These are phyloP conservation scores for Nettapus auritus DNA, from an alignment of 2,113 vertebrate species.

Conservation along the genomic window DNA sequence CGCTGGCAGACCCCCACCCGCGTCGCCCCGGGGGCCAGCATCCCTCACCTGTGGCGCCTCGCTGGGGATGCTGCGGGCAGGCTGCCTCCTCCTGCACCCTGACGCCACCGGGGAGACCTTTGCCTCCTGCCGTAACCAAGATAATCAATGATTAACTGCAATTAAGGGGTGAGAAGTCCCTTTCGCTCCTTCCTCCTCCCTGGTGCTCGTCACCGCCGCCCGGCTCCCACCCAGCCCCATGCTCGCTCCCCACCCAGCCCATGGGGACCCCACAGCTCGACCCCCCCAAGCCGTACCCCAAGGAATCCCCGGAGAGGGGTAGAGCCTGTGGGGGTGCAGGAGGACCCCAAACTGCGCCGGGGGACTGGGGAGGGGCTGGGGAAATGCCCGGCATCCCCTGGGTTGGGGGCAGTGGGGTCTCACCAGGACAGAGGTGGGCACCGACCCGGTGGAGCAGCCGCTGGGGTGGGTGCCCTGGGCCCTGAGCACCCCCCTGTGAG, in stretches of 20 bases:
- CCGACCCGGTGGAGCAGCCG: background rate
- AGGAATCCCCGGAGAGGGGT: background rate
- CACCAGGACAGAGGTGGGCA: background rate
- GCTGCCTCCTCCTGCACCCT: background rate
- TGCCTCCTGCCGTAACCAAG: conserved; percentile 26
- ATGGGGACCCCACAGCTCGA: background rate
- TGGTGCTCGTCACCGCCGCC: background rate
- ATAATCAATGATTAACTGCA: conserved; percentile 65
- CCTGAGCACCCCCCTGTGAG: background rate
- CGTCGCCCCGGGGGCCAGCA: rapidly evolving
- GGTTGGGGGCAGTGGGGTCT: background rate
- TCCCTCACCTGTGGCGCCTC: conserved; percentile 36
- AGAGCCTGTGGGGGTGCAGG: background rate
- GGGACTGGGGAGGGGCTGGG: background rate
- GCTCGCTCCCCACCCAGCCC: rapidly evolving
- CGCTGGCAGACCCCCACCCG: background rate
- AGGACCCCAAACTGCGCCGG: background rate
- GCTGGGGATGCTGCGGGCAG: background rate
- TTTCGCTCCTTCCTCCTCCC: background rate
- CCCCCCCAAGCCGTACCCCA: background rate
- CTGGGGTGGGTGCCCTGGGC: background rate
- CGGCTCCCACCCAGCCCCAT: background rate
- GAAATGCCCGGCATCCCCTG: background rate
- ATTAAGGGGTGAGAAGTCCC: conserved; percentile 16
- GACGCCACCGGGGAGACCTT: conserved; percentile 15